Base-by-base conservation (phyloP, 1,140 invertebrate species). In the Cephus cinctus region DNA sequence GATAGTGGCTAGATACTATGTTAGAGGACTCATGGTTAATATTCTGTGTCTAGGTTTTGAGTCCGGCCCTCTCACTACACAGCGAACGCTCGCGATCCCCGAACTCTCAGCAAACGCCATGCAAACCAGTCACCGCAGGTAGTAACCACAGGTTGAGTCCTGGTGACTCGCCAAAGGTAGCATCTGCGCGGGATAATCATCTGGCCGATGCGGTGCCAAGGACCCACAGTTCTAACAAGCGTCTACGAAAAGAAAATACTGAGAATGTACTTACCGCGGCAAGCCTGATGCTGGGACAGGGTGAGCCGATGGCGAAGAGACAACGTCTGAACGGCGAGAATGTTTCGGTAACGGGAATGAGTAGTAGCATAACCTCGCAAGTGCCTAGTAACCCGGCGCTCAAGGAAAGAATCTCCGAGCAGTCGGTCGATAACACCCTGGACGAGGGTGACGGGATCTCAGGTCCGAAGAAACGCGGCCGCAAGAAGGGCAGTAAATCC, bases 401-500 rank as follows among this genome's bases (percentile, higher is more conserved):
- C 9, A 36, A 36, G 14, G 34, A 36, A 18, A 12, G 34, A 36
- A 36, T 4, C 19, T 18, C 34, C 34, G 34, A 50, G 38, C 11
- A 30, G 39, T 43, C 48, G 20, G 34, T 30, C 30, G 41, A 35
- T 31, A 34, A 48, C 19, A 23, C n/a, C 42, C 23, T 4, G 42
- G 32, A 21, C 43, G 20, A 34, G 34, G 14, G n/a, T 3, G 20
- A 3, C 18, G 43, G 25, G 18, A 42, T 44, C 31, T 54, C 66
- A 34, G 78, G 73, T 30, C 75, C 80, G 9, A 83, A 82, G 62
- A 86, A 85, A 59, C 76, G 84, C 16, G 84, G 84, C n/a, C 72
- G 85, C 1, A 86, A 86, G 65, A 86, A 86, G 68, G 84, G 84
- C 41, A 85, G 84, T 15, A 86, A 84, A 56, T 85, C 83, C 12